Base-by-base conservation (phyloP, 2,113 vertebrate genomes). In the Podarcis raffonei region DNA sequence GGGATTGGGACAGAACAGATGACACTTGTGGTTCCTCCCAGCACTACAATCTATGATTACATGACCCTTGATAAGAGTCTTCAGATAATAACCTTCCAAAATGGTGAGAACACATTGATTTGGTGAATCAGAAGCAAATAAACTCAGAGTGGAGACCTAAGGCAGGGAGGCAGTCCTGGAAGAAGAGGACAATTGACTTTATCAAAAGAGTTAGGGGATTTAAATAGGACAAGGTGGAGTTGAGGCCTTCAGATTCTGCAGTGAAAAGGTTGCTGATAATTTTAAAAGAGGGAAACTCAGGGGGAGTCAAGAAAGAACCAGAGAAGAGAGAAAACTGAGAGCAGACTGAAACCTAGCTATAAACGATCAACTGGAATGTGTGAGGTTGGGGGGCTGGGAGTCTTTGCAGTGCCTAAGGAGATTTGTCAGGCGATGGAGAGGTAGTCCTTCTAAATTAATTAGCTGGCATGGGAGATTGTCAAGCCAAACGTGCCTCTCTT, bases 381-480 rank as follows among this genome's bases (percentile, higher is more conserved):
- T 69, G 42, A 18, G 72, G 25, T 65, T 27, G 25, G 37, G 59
- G 37, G 18, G 72, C 25, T 77, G 32, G 11, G 59, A n/a, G 57
- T 53, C 18, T 39, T 27, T 65, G 37, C 27, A 42, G 35, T 39
- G 7, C 25, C 65, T n/a, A 27, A 62, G 35, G 65, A 80, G 86
- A 57, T 22, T 71, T 69, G n/a, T 23, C 65, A 79, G 76, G n/a
- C 32, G 39, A 87, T 16, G 30, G 53, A 69, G n/a, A 69, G 39
- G 39, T 39, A 80, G 39, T 35, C 42, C 65, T 80, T 80, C 25
- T 25, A 53, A 69, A 87, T 87, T 79, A 84, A 71, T 87, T 81
- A 71, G n/a, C 83, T 57, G 68, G 66, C 68, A 2, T 27, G 22
- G 27, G 22, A 80, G 66, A 12, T 15, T 42, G 71, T 57, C 42